Conservation (phyloP, 35 echinoderm and acorn worm species). For the Acanthaster planci region DNA sequence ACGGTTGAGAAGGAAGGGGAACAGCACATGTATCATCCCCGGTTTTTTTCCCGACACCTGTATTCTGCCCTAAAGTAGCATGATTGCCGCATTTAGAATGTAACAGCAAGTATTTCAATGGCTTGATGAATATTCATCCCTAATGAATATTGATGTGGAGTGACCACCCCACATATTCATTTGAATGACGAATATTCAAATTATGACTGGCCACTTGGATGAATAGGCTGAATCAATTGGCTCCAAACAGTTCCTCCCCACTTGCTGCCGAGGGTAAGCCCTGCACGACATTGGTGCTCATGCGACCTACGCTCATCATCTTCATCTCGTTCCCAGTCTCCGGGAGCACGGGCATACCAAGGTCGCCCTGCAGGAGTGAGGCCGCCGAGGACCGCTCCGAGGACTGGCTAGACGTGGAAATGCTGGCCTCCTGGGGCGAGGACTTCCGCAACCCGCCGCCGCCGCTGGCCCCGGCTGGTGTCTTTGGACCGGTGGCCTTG, state of each 20-base stretch:
- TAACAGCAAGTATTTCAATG: no score
- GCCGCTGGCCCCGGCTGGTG: background rate
- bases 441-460: background rate
- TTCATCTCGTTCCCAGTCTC: slow-evolving; percentile 9
- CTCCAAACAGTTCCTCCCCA: slow-evolving; percentile 15
- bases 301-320: slow-evolving; percentile 6
- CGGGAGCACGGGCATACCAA: background rate
- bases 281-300: slow-evolving; percentile 17
- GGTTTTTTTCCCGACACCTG: no score
- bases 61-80: no score
- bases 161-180: no score
- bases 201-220: no score
- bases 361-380: slow-evolving; percentile 6
- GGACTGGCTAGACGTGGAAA: slow-evolving; percentile 4
- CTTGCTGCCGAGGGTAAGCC: background rate
- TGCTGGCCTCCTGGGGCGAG: background rate
- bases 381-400: slow-evolving; percentile 9
- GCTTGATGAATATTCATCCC: no score
- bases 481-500: background rate
- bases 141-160: no score
- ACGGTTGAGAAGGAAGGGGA: no score
- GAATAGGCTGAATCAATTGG: background rate
- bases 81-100: no score
- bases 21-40: no score
- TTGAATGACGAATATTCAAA: no score